A percentile compares a stretch with the other conserved stretches of the same genome.
phyloP scores from a whole-genome alignment of 2,113 vertebrate species.

The Pelusios castaneus region DNA sequence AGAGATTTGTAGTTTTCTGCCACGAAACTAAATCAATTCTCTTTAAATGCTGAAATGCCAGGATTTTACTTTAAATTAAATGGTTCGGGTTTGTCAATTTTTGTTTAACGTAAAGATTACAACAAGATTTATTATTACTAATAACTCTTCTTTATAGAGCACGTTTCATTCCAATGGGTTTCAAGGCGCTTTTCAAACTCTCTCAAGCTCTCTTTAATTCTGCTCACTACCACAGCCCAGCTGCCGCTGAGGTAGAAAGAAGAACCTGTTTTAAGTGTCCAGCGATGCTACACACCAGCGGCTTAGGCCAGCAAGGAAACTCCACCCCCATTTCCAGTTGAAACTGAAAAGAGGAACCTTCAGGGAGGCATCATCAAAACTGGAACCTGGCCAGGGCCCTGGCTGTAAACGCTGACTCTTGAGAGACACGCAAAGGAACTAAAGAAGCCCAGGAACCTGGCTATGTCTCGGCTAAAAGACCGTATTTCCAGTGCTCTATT shows the following conservation, averaged over 20 bases:
- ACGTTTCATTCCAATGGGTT: constrained; percentile 12
- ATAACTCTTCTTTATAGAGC: neutral
- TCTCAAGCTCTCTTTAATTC: neutral
- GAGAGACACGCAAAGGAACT: neutral
- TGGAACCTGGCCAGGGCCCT: neutral
- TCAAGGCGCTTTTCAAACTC: constrained; percentile 6
- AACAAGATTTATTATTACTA: constrained; percentile 37
- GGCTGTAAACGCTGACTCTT: neutral
- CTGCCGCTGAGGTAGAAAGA: neutral
- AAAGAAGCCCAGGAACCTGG: neutral
- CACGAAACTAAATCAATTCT: constrained; percentile 18
- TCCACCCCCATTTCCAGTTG: neutral
- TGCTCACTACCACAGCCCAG: neutral
- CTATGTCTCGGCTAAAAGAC: neutral
- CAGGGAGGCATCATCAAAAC: neutral
- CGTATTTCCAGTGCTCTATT: neutral
- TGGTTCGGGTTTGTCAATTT: neutral
- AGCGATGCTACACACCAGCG: neutral
- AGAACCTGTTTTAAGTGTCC: neutral
- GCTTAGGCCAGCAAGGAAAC: neutral
- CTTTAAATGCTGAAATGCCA: constrained; percentile 6
- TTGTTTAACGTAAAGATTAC: neutral
- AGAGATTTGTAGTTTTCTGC: constrained; percentile 16
- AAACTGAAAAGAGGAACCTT: neutral
- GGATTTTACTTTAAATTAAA: constrained; percentile 26